Evolutionary conservation across 2,113 vertebrate genomes (phyloP).

Genomic region (Macquaria ambigua): DNA sequence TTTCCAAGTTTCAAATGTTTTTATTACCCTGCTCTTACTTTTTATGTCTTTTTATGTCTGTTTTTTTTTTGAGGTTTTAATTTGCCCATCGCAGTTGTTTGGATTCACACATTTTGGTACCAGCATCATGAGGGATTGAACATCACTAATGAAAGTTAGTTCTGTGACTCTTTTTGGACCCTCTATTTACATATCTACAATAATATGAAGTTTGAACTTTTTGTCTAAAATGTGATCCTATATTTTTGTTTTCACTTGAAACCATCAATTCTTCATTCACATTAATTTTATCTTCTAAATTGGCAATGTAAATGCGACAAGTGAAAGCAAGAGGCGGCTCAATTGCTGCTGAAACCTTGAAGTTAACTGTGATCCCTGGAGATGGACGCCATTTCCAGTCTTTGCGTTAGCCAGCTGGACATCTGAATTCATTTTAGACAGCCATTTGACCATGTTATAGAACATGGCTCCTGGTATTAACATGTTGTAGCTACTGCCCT

Average conservation of each 20-base stretch:
- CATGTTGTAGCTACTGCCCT: constrained; percentile 44
- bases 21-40: constrained; percentile 7
- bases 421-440: not conserved
- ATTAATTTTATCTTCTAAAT: not conserved
- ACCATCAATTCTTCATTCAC: not conserved
- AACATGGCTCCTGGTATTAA: not conserved
- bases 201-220: constrained; percentile 6
- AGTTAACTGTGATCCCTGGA: not conserved
- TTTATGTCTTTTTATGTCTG: not conserved
- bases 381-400: not conserved
- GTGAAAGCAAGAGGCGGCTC: not conserved
- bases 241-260: not conserved
- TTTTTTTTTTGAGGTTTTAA: constrained; percentile 16
- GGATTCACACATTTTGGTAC: not conserved
- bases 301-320: not conserved
- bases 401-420: not conserved
- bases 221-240: not conserved
- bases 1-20: not conserved
- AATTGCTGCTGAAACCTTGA: not conserved
- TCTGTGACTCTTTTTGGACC: not conserved
- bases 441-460: not conserved
- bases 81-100: not conserved
- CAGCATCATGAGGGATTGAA: not conserved
- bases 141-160: not conserved
- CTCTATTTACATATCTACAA: not conserved